These are phyloP conservation scores for Anastrepha obliqua DNA, from an alignment of 1,140 invertebrate genomes.

Conservation along the genomic window DNA sequence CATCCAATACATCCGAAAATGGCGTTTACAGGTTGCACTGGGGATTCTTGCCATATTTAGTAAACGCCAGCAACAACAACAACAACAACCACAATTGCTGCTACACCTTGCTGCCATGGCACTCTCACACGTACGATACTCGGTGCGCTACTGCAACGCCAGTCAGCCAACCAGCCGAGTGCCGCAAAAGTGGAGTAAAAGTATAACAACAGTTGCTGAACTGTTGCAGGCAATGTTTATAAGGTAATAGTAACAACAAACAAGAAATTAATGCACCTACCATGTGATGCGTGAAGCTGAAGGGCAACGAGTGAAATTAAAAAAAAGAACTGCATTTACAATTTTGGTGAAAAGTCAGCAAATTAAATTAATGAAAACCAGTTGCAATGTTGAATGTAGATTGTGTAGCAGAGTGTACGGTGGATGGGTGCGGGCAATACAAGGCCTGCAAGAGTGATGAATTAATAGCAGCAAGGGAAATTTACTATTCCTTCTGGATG, in stretches of 20 bases:
- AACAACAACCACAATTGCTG: not conserved
- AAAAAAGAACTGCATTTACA: not conserved
- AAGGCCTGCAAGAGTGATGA: too few relatives aligned
- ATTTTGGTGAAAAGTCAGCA: not conserved
- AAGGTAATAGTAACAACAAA: not conserved
- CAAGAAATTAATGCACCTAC: not conserved
- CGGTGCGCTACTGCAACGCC: not conserved
- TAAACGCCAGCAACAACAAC: constrained; percentile 24
- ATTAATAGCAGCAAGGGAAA: too few relatives aligned
- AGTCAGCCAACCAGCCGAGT: not conserved
- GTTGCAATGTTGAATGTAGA: not conserved
- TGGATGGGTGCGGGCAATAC: too few relatives aligned
- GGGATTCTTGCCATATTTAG: constrained; percentile 46
- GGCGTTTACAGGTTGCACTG: constrained; percentile 49
- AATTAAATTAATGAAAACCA: constrained; percentile 15
- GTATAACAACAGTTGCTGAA: not conserved
- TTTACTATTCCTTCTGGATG: too few relatives aligned
- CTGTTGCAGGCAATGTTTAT: not conserved
- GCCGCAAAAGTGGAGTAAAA: constrained; percentile 44
- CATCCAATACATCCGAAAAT: constrained; percentile 8
- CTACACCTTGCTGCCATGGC: not conserved
- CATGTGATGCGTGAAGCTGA: constrained; percentile 36
- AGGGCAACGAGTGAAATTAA: constrained; percentile 7
- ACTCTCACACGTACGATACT: not conserved
- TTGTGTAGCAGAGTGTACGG: not conserved